Conservation (phyloP, 92 coral and sea anemone species). For the Scolanthus callimorphus region DNA sequence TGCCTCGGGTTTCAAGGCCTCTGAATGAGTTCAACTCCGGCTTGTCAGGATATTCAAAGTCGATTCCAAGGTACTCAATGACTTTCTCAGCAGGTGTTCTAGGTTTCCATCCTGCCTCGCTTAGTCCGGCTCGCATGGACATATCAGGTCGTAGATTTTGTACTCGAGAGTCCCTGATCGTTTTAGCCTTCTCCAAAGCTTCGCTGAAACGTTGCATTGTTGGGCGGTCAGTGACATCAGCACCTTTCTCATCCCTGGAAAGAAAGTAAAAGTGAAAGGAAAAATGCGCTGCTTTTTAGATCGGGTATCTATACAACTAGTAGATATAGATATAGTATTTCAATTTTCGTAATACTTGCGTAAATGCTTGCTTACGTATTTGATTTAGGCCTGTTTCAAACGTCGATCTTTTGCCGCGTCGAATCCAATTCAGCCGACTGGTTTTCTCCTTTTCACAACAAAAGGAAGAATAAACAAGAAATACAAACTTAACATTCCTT, state of each 20-base stretch:
- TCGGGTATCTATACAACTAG: too few relatives aligned
- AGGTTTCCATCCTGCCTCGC: slow-evolving; percentile 49
- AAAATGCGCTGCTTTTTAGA: not conserved
- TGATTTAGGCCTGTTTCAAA: too few relatives aligned
- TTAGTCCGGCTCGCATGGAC: slow-evolving; percentile 36
- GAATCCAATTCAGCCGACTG: too few relatives aligned
- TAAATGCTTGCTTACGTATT: too few relatives aligned
- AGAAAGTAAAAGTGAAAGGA: not conserved
- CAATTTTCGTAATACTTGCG: too few relatives aligned
- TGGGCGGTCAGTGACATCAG: slow-evolving; percentile 17
- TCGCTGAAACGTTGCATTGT: slow-evolving; percentile 4
- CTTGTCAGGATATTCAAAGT: slow-evolving; percentile 55
- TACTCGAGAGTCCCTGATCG: slow-evolving; percentile 9
- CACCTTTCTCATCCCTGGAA: slow-evolving; percentile 31
- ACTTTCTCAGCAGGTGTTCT: slow-evolving; percentile 37
- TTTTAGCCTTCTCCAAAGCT: slow-evolving; percentile 16
- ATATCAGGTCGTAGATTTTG: slow-evolving; percentile 28
- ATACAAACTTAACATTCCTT: too few relatives aligned
- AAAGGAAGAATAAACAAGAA: too few relatives aligned
- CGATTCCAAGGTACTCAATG: slow-evolving; percentile 44
- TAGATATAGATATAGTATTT: too few relatives aligned
- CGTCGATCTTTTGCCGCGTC: too few relatives aligned
- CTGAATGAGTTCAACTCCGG: slow-evolving; percentile 39
- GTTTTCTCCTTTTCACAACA: too few relatives aligned
- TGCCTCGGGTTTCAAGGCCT: slow-evolving; percentile 18